A percentile compares a stretch with the other conserved stretches of the same genome.
Evolutionary conservation across 2,797 vertebrate genomes (phyloP).

Genomic region (Manis pentadactyla): DNA sequence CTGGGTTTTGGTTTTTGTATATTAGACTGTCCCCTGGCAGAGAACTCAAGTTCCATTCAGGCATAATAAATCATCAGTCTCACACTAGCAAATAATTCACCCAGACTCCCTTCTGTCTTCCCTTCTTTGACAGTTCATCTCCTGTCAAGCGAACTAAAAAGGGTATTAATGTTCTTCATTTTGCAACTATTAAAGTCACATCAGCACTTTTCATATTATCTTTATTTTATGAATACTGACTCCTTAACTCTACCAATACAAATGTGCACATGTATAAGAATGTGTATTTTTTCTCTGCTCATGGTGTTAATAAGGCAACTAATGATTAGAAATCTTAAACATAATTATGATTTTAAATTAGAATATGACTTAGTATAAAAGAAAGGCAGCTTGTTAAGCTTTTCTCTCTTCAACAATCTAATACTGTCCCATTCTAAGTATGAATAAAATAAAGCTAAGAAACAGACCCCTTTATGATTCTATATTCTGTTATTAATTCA

Average conservation of each 20-base stretch:
- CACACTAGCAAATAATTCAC: slow-evolving; percentile 82
- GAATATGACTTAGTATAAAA: slow-evolving; percentile 59
- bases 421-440: slow-evolving; percentile 3
- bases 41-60: slow-evolving; percentile 79
- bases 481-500: slow-evolving; percentile 34
- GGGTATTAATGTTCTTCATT: slow-evolving; percentile 89
- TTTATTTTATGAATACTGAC: slow-evolving; percentile 45
- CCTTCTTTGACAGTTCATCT: slow-evolving; percentile 85
- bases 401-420: neutral
- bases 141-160: slow-evolving; percentile 89
- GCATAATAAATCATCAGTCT: slow-evolving; percentile 88
- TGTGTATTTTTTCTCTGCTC: slow-evolving; percentile 62
- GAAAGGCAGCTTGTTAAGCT: neutral
- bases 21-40: slow-evolving; percentile 78
- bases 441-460: slow-evolving; percentile 31
- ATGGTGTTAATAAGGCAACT: slow-evolving; percentile 63
- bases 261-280: neutral
- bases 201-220: slow-evolving; percentile 86
- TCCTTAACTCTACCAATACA: neutral
- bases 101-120: slow-evolving; percentile 58
- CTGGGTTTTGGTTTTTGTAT: slow-evolving; percentile 76
- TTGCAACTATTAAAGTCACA: slow-evolving; percentile 92
- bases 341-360: slow-evolving; percentile 76
- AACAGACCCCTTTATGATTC: neutral
- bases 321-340: slow-evolving; percentile 69